Percentiles rank a stretch among this genome's conserved stretches.
phyloP scores from a whole-genome alignment of 2,113 vertebrate species.

The Zosterops pallidus region DNA sequence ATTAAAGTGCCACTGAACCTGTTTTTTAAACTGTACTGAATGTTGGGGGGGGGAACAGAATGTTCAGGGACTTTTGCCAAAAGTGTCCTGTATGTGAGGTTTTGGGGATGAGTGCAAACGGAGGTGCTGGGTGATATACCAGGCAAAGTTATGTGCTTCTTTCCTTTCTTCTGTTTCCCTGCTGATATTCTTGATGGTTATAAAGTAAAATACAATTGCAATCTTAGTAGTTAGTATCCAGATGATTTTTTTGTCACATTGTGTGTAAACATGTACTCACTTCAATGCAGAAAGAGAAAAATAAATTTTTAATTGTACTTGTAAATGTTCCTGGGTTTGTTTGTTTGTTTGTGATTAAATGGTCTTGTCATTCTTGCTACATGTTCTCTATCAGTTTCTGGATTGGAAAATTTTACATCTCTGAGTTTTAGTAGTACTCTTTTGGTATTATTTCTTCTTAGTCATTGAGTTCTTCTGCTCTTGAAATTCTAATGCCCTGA shows the following conservation, averaged over 20 bases:
- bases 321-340: background rate
- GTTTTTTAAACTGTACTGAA: background rate
- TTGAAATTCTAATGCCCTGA: background rate
- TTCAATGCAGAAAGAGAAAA: constrained; percentile 63
- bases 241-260: background rate
- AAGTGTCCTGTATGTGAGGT: background rate
- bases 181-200: background rate
- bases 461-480: background rate
- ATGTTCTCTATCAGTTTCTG: background rate
- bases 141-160: background rate
- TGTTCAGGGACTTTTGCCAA: constrained; percentile 8
- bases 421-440: background rate
- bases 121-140: background rate
- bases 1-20: constrained; percentile 44
- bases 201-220: background rate
- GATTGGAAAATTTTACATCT: background rate
- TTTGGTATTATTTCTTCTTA: background rate
- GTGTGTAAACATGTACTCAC: constrained; percentile 48
- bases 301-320: constrained; percentile 73
- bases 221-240: background rate
- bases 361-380: background rate
- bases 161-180: background rate
- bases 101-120: background rate
- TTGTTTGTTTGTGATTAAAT: background rate
- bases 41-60: background rate